These are phyloP conservation scores for Eospalax fontanierii DNA, from an alignment of 2,797 vertebrate species.

Conservation along the genomic window DNA sequence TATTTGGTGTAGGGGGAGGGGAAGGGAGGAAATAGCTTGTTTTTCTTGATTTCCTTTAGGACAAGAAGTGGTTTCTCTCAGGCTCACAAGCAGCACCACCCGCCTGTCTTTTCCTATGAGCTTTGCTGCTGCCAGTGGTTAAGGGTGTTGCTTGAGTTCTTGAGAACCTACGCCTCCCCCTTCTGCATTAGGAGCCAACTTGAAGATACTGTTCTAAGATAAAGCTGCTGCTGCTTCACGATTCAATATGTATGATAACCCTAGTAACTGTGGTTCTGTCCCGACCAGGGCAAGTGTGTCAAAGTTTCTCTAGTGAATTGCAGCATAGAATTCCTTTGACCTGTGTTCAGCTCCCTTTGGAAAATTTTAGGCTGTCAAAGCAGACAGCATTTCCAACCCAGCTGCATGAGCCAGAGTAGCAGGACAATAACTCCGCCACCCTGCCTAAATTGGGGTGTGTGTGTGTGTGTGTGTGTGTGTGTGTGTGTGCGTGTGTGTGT, in stretches of 20 bases:
- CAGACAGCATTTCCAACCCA: slow-evolving; percentile 62
- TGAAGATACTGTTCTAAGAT: slow-evolving; percentile 33
- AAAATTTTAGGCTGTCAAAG: slow-evolving; percentile 77
- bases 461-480: slow-evolving; percentile 60
- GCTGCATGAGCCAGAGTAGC: slow-evolving; percentile 65
- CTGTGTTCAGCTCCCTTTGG: slow-evolving; percentile 56
- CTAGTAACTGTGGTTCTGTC: neutral
- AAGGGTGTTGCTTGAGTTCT: neutral
- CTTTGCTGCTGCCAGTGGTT: neutral
- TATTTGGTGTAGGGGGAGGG: neutral
- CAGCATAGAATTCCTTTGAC: slow-evolving; percentile 65
- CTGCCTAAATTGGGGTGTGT: slow-evolving; percentile 49
- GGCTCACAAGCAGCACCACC: neutral
- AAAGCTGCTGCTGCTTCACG: neutral
- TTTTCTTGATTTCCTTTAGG: slow-evolving; percentile 28
- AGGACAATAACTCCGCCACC: slow-evolving; percentile 35
- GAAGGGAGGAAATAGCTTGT: neutral
- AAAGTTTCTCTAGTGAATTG: slow-evolving; percentile 55
- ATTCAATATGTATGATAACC: neutral
- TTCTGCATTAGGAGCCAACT: neutral
- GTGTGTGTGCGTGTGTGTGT: slow-evolving; percentile 58
- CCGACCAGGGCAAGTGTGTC: slow-evolving; percentile 8
- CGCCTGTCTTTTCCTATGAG: neutral
- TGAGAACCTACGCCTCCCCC: neutral
- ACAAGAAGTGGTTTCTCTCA: neutral